Percentiles rank a stretch among this genome's conserved stretches.
Conservation (phyloP, 2,113 vertebrate species). For the Isurus oxyrinchus region DNA sequence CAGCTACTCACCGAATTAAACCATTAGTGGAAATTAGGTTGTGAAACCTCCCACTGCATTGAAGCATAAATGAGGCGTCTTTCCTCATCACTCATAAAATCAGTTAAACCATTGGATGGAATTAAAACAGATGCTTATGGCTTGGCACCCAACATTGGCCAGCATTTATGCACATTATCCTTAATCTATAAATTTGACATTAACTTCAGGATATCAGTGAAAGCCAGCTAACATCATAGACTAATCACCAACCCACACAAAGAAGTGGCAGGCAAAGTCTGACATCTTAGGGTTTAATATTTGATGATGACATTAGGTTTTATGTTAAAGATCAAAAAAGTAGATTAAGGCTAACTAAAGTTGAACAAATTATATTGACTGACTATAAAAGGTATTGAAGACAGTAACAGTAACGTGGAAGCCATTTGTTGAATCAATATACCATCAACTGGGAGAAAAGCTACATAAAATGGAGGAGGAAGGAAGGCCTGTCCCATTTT, state of each 20-base stretch:
- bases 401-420: neutral
- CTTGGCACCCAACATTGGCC: neutral
- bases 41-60: neutral
- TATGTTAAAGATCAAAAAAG: neutral
- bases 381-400: neutral
- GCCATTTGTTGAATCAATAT: conserved; percentile 19
- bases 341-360: neutral
- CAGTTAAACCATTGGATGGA: neutral
- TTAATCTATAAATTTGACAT: neutral
- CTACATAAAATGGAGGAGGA: conserved; percentile 19
- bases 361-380: neutral
- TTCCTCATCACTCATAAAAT: neutral
- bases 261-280: neutral
- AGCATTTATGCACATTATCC: neutral
- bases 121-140: neutral
- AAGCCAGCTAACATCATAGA: neutral
- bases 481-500: neutral
- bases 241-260: neutral
- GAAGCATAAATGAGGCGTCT: neutral
- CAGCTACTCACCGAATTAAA: neutral
- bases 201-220: neutral
- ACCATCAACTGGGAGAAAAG: neutral
- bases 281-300: neutral
- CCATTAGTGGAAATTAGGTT: neutral
- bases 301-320: neutral